Conservation (phyloP, 1,140 invertebrate species). For the Orussus abietinus region DNA sequence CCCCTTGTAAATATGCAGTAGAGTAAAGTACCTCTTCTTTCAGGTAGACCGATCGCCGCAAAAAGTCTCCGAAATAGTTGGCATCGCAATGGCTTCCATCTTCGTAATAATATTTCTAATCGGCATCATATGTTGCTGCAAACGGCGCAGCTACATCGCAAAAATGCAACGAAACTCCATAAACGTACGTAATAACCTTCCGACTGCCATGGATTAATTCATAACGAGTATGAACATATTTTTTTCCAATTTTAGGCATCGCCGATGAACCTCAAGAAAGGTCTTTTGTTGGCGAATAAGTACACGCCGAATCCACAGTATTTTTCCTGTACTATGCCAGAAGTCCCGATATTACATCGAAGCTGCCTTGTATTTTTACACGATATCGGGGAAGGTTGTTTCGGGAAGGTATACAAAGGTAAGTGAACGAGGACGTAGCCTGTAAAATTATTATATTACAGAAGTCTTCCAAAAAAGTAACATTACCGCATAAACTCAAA, state of each 20-base stretch:
- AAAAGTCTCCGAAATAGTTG: conserved; percentile 43
- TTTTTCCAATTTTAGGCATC: conserved; percentile 40
- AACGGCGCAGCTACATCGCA: conserved; percentile 30
- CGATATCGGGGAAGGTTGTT: conserved; percentile 86
- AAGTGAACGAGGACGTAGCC: too few relatives aligned
- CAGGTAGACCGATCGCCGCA: conserved; percentile 36
- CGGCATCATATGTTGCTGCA: conserved; percentile 33
- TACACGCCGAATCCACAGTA: conserved; percentile 78
- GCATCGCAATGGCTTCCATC: conserved; percentile 36
- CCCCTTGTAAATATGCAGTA: too few relatives aligned
- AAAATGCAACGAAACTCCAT: conserved; percentile 31
- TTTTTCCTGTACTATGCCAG: conserved; percentile 56
- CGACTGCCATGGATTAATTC: conserved; percentile 3
- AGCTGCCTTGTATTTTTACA: conserved; percentile 67
- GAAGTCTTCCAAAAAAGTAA: too few relatives aligned
- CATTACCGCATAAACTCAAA: too few relatives aligned
- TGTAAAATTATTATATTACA: too few relatives aligned
- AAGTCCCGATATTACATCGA: conserved; percentile 60
- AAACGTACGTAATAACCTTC: conserved; percentile 25
- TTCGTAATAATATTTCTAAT: conserved; percentile 31
- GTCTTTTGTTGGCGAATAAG: conserved; percentile 65
- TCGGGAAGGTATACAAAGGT: conserved; percentile 91
- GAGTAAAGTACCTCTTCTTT: too few relatives aligned
- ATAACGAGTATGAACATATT: background rate
- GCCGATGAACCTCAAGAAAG: conserved; percentile 57